These are phyloP conservation scores for Micrasema longulum DNA, from an alignment of 1,140 invertebrate species.

Conservation along the genomic window DNA sequence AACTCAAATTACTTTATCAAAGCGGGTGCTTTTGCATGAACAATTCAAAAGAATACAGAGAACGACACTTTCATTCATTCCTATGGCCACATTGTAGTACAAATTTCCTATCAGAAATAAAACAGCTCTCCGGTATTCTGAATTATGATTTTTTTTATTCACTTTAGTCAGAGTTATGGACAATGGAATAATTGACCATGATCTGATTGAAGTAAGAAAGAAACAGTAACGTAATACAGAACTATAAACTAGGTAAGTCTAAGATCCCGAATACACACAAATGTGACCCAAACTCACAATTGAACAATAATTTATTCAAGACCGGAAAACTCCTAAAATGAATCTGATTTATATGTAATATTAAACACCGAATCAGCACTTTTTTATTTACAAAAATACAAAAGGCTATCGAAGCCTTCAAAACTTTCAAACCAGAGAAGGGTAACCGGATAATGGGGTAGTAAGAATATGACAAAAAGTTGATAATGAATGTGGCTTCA, in stretches of 20 bases:
- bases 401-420: slow-evolving; percentile 51
- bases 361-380: slow-evolving; percentile 53
- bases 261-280: slow-evolving; percentile 50
- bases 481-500: no score
- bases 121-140: background rate
- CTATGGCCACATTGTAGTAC: slow-evolving; percentile 25
- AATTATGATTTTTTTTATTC: background rate
- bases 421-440: slow-evolving; percentile 38
- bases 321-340: slow-evolving; percentile 27
- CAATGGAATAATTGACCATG: background rate
- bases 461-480: no score
- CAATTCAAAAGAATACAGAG: slow-evolving; percentile 6
- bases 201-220: slow-evolving; percentile 35
- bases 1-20: slow-evolving; percentile 13
- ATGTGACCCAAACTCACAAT: slow-evolving; percentile 42
- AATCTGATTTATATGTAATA: slow-evolving; percentile 42
- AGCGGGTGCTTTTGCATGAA: slow-evolving; percentile 20
- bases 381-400: slow-evolving; percentile 56
- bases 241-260: slow-evolving; percentile 53
- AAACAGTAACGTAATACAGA: slow-evolving; percentile 49
- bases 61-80: slow-evolving; percentile 21
- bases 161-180: no score
- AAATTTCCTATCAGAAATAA: slow-evolving; percentile 6
- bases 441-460: no score
- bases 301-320: slow-evolving; percentile 37